Evolutionary conservation across 2,113 vertebrate genomes (phyloP).

Genomic region (Periophthalmus modestus): DNA sequence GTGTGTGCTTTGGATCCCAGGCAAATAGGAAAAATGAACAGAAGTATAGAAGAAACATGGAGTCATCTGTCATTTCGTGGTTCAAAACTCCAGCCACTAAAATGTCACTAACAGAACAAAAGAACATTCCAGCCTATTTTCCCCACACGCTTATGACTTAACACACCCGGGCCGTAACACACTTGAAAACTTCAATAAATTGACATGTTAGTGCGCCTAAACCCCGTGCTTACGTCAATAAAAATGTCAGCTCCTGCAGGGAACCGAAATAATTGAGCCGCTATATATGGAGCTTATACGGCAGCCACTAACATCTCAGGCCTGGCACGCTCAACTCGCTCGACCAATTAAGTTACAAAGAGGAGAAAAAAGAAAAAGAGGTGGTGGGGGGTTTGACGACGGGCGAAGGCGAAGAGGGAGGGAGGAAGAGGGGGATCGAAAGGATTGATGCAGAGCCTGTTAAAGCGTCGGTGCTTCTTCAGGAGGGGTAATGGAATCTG

Average conservation of each 20-base stretch:
- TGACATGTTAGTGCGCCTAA: neutral
- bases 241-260: neutral
- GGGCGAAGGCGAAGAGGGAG: neutral
- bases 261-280: neutral
- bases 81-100: neutral
- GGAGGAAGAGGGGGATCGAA: slow-evolving; percentile 1
- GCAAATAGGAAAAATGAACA: too few species aligned
- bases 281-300: slow-evolving; percentile 9
- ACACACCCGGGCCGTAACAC: neutral
- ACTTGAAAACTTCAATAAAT: slow-evolving; percentile 1
- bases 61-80: neutral
- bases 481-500: slow-evolving; percentile 54
- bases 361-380: slow-evolving; percentile 45
- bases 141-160: neutral
- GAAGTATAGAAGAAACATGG: too few species aligned
- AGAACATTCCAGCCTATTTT: neutral
- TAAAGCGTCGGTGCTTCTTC: slow-evolving; percentile 56
- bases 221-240: neutral
- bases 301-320: slow-evolving; percentile 3
- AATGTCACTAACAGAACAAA: neutral
- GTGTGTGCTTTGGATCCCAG: too few species aligned
- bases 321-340: slow-evolving; percentile 14
- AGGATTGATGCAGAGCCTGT: slow-evolving; percentile 58
- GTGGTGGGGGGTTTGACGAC: slow-evolving; percentile 13
- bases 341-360: slow-evolving; percentile 57